Conservation (phyloP, 1,140 invertebrate species). For the Drosophila arizonae region DNA sequence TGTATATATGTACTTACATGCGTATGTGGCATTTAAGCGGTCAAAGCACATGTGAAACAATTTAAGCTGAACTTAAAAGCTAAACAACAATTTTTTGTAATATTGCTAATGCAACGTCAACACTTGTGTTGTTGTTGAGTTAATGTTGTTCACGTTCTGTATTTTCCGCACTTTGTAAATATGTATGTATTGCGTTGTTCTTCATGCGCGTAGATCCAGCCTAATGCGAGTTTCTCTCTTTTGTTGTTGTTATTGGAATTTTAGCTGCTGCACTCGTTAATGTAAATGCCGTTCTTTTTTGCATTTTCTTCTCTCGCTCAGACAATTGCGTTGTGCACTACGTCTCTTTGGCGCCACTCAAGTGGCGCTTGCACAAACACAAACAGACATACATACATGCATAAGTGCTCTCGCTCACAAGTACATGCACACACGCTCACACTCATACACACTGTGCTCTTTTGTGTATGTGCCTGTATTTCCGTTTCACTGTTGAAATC, state of each 20-base stretch:
- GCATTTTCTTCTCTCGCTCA: constrained; percentile 31
- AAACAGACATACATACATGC: constrained; percentile 3
- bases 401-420: not conserved
- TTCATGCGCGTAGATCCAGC: constrained; percentile 46
- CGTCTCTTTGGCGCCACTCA: constrained; percentile 58
- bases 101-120: constrained; percentile 35
- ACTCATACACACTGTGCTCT: not conserved
- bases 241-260: constrained; percentile 22
- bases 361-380: constrained; percentile 35
- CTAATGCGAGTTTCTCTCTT: not conserved
- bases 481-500: constrained; percentile 64
- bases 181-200: constrained; percentile 70
- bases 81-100: constrained; percentile 74
- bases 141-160: constrained; percentile 4
- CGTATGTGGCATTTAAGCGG: constrained; percentile 27
- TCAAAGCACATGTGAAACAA: constrained; percentile 75
- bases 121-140: constrained; percentile 24
- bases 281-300: constrained; percentile 27
- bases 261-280: constrained; percentile 31
- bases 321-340: constrained; percentile 59
- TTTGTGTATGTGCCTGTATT: constrained; percentile 8
- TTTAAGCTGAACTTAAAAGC: constrained; percentile 79
- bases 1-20: constrained; percentile 26
- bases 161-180: constrained; percentile 53
- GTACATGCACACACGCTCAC: not conserved